Conservation (phyloP, 2,797 vertebrate genomes). For the Mormyrus hasselquistii region DNA sequence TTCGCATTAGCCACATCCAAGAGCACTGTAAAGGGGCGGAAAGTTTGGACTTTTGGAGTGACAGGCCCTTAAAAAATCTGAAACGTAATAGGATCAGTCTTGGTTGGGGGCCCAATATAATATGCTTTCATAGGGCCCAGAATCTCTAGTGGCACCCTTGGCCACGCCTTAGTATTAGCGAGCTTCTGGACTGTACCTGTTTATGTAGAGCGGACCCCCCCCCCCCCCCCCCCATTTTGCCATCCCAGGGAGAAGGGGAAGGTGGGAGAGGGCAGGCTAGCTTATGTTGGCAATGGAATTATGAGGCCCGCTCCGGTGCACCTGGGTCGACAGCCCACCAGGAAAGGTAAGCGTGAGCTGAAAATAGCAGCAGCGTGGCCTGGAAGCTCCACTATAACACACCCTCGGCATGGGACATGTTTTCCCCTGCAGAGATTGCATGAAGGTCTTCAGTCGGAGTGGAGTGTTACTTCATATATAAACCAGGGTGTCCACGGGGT, state of each 20-base stretch:
- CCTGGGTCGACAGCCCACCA: constrained; percentile 21
- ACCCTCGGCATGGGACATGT: background rate
- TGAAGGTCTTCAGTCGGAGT: background rate
- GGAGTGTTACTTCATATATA: background rate
- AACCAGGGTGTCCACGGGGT: background rate
- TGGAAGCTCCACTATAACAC: background rate
- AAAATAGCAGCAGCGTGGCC: background rate
- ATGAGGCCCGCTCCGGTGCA: constrained; percentile 13
- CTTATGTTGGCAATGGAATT: constrained; percentile 43
- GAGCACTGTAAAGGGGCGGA: background rate
- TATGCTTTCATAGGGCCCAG: background rate
- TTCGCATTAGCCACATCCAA: background rate
- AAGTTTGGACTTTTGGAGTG: background rate
- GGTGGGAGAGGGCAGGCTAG: constrained; percentile 10
- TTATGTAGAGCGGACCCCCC: background rate
- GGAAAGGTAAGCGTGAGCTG: constrained; percentile 46
- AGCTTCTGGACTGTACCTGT: background rate
- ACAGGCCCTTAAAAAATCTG: background rate
- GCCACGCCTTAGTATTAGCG: background rate
- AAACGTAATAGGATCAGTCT: background rate
- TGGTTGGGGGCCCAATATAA: background rate
- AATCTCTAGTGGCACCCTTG: background rate
- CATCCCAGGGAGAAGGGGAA: constrained; percentile 44
- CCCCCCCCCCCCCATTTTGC: background rate
- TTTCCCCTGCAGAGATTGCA: background rate